Evolutionary conservation across 2,797 vertebrate genomes (phyloP).

Genomic region (Poliocrania exsul): DNA sequence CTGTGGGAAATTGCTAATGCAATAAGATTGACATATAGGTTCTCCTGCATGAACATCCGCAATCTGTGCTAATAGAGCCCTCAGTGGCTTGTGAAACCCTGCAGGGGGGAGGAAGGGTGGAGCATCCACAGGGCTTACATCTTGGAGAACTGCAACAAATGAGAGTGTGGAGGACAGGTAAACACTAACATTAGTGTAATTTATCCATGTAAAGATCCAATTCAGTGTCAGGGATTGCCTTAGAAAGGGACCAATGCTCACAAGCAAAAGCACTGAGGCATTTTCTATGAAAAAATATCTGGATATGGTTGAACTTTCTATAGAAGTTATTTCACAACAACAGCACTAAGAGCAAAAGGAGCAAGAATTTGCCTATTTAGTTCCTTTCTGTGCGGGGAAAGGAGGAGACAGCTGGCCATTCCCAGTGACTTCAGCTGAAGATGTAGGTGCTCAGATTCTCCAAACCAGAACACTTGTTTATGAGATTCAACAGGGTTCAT

Average conservation of each 20-base stretch:
- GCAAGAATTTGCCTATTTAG: not conserved
- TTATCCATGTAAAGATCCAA: not conserved
- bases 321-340: not conserved
- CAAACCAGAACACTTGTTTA: not conserved
- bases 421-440: not conserved
- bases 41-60: conserved; percentile 30
- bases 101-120: not conserved
- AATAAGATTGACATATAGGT: conserved; percentile 55
- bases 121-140: not conserved
- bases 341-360: not conserved
- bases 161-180: not conserved
- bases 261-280: not conserved
- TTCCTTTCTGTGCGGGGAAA: not conserved
- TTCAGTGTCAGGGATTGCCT: not conserved
- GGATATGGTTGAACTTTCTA: not conserved
- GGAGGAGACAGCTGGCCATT: not conserved
- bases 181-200: not conserved
- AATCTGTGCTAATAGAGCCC: conserved; percentile 47
- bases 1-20: conserved; percentile 68
- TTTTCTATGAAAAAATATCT: not conserved
- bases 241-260: not conserved
- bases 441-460: not conserved
- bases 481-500: not conserved
- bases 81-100: conserved; percentile 1
- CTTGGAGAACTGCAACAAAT: not conserved